phyloP scores from a whole-genome alignment of 2,113 vertebrate genomes.

The Cnemophilus loriae region DNA sequence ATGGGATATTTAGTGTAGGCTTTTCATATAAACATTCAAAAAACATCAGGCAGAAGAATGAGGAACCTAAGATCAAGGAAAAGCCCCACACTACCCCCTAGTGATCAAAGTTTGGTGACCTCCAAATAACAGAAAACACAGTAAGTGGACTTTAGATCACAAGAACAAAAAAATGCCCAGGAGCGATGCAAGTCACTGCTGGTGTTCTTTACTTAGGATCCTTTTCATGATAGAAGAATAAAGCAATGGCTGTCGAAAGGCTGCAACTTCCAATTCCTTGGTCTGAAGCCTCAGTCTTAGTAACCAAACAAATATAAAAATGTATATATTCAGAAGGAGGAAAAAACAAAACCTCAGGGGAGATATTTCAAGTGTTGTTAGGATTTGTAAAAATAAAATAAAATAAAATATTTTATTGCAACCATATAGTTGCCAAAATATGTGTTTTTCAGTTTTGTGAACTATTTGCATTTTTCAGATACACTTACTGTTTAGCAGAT shows the following conservation, averaged over 20 bases:
- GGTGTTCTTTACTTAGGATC: slow-evolving; percentile 80
- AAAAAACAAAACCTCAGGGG: slow-evolving; percentile 50
- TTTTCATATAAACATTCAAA: slow-evolving; percentile 44
- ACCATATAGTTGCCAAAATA: not conserved
- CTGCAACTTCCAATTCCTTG: slow-evolving; percentile 74
- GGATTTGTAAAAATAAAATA: slow-evolving; percentile 62
- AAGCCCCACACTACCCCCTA: slow-evolving; percentile 74
- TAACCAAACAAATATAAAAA: slow-evolving; percentile 74
- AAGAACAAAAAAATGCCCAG: slow-evolving; percentile 83
- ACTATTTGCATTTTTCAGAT: not conserved
- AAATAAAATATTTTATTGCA: slow-evolving; percentile 9
- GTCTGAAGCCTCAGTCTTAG: slow-evolving; percentile 68
- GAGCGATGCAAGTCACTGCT: slow-evolving; percentile 78
- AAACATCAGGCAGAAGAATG: slow-evolving; percentile 64
- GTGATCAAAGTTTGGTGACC: slow-evolving; percentile 84
- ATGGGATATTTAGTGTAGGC: slow-evolving; percentile 15
- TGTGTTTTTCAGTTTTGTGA: not conserved
- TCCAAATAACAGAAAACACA: slow-evolving; percentile 81
- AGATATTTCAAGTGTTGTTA: slow-evolving; percentile 49
- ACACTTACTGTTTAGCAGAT: not conserved
- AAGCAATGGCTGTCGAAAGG: slow-evolving; percentile 71
- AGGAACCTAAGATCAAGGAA: slow-evolving; percentile 70
- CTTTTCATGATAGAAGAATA: slow-evolving; percentile 80
- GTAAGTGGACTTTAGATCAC: slow-evolving; percentile 82
- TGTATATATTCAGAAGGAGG: slow-evolving; percentile 61